Base-by-base conservation (phyloP, 2,888 invertebrate genomes). In the Penaeus monodon region DNA sequence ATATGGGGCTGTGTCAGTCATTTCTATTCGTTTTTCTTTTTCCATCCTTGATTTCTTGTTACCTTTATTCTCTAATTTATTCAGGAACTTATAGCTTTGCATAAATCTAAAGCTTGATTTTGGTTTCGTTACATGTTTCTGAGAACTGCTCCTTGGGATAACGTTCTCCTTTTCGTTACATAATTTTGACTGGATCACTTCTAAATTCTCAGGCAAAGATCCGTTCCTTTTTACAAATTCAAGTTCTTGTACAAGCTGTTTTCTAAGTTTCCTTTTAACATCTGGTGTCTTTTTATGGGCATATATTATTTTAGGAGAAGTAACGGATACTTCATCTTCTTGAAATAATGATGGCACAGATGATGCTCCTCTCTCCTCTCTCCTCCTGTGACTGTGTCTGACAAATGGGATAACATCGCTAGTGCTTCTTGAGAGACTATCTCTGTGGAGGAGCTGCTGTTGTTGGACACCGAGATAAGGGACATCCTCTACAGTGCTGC, bases 261-360 rank as follows among this genome's bases (percentile, higher is more conserved):
- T 84, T 27, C 84, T 63, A 0, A 81, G 74, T 27, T 85, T 81
- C 14, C 85, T 66, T 14, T 79, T 64, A 1, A 81, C 65, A 57
- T 88, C 88, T 3, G 85, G 88, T 4, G 85, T 82, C 49, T 88
- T 88, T 14, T 49, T 49, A 57, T 88, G 88, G 49, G 66, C 85
- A 73, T 82, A 88, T 8, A 88, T 65, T 27, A 88, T 88, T 33
- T 82, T 84, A 1, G 88, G 88, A 2, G 85, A 82, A n/a, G 86
- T 81, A 64, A 57, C 57, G 57, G 17, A 57, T 57, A 14, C 57
- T 57, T 57, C 57, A 17, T 49, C 49, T 14, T 57, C 57, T 20
- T 57, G 57, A 57, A 57, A 57, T 20, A 57, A 20, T 20, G 57
- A 57, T 57, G 76, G 76, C 1, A 64, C 66, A 3, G 81, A 81